Percentiles rank a stretch among this genome's conserved stretches.
phyloP scores from a whole-genome alignment of 2,113 vertebrate genomes.

The Tursiops truncatus region DNA sequence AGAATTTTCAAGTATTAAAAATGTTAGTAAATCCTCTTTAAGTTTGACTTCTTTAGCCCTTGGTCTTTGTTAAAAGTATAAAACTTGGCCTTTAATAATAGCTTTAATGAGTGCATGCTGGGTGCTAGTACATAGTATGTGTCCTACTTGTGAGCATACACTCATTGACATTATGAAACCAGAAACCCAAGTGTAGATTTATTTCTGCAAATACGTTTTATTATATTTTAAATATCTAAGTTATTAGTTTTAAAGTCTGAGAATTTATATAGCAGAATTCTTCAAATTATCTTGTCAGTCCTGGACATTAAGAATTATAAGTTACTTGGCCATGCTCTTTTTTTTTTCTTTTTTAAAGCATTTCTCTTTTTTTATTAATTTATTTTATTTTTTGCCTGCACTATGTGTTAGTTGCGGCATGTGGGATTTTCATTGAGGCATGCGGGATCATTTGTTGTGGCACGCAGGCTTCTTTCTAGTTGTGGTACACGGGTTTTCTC shows the following conservation, averaged over 20 bases:
- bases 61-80: neutral
- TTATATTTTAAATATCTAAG: neutral
- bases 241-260: neutral
- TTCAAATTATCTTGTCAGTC: neutral
- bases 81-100: neutral
- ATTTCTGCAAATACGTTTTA: neutral
- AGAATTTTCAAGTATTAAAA: neutral
- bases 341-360: too few species aligned
- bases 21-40: neutral
- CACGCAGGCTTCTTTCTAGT: too few species aligned
- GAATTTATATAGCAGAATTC: neutral
- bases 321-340: neutral
- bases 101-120: neutral
- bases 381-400: too few species aligned
- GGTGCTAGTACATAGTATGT: neutral
- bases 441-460: too few species aligned
- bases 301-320: neutral
- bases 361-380: too few species aligned
- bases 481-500: too few species aligned
- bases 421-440: too few species aligned
- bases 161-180: neutral
- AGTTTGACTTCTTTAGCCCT: neutral
- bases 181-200: neutral
- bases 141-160: neutral
- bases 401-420: too few species aligned